phyloP scores from a whole-genome alignment of 2,113 vertebrate species.

The Myocastor coypus region DNA sequence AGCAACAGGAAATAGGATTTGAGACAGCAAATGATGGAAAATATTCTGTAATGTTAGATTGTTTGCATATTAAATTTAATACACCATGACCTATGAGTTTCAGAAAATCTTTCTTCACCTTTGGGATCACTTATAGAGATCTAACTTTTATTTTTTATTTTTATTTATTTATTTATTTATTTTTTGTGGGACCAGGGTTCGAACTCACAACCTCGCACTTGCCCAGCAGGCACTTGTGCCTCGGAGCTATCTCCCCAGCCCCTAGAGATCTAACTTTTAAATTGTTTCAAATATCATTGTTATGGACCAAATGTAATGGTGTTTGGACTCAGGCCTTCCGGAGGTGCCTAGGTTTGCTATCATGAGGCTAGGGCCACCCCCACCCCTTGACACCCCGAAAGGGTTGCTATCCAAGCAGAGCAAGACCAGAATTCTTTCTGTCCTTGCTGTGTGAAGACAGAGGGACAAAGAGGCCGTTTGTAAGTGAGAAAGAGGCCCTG shows the following conservation, averaged over 20 bases:
- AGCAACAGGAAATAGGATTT: conserved; percentile 10
- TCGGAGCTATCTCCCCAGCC: too few relatives aligned
- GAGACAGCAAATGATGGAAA: background rate
- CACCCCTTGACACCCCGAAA: background rate
- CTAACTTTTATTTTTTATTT: background rate
- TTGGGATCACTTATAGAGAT: background rate
- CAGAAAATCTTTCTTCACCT: background rate
- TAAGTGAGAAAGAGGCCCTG: background rate
- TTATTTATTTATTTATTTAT: too few relatives aligned
- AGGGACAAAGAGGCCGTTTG: background rate
- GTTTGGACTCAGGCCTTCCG: background rate
- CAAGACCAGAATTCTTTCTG: background rate
- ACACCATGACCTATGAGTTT: background rate
- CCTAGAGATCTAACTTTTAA: background rate
- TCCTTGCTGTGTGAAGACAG: background rate
- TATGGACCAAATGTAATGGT: background rate
- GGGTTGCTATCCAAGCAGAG: background rate
- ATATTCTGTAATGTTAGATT: background rate
- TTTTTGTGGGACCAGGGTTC: too few relatives aligned
- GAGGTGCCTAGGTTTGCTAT: background rate
- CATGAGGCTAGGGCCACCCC: background rate
- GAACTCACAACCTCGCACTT: too few relatives aligned
- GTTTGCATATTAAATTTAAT: conserved; percentile 6
- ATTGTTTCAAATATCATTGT: too few relatives aligned
- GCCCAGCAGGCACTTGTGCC: too few relatives aligned